These are phyloP conservation scores for Dromococcyx pavoninus DNA, from an alignment of 2,797 vertebrate genomes.

Conservation along the genomic window DNA sequence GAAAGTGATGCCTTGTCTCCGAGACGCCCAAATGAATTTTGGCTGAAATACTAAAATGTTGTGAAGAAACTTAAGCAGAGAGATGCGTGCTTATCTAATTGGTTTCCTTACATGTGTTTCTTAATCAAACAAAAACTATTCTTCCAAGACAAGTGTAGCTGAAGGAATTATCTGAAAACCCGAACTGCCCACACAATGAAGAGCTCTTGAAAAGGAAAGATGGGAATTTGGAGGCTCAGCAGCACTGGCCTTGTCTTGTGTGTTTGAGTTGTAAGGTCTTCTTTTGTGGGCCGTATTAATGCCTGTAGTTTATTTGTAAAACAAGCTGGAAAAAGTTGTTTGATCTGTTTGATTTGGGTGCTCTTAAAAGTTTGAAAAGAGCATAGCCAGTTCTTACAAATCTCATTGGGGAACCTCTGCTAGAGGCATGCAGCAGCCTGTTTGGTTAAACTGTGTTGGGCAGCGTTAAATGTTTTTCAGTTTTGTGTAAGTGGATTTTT, in stretches of 20 bases:
- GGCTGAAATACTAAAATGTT: neutral
- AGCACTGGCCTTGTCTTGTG: neutral
- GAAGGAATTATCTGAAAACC: neutral
- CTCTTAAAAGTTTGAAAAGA: neutral
- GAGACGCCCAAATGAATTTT: neutral
- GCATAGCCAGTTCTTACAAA: neutral
- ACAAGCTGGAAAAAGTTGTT: neutral
- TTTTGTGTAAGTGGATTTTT: neutral
- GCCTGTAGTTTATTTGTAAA: neutral
- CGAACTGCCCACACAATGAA: neutral
- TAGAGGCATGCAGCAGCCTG: neutral
- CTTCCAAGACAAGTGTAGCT: neutral
- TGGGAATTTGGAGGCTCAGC: neutral
- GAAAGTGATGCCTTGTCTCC: neutral
- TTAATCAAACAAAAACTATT: neutral
- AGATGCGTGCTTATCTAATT: neutral
- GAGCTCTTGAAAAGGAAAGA: neutral
- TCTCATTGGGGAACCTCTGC: neutral
- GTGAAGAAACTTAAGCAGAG: neutral
- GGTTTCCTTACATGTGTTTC: neutral
- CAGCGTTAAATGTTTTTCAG: neutral
- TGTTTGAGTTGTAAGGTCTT: neutral
- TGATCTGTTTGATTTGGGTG: neutral
- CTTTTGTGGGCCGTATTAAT: neutral
- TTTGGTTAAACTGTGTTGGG: neutral